A percentile compares a stretch with the other conserved stretches of the same genome.
Conservation (phyloP, 1,140 invertebrate species). For the Cotesia glomerata region DNA sequence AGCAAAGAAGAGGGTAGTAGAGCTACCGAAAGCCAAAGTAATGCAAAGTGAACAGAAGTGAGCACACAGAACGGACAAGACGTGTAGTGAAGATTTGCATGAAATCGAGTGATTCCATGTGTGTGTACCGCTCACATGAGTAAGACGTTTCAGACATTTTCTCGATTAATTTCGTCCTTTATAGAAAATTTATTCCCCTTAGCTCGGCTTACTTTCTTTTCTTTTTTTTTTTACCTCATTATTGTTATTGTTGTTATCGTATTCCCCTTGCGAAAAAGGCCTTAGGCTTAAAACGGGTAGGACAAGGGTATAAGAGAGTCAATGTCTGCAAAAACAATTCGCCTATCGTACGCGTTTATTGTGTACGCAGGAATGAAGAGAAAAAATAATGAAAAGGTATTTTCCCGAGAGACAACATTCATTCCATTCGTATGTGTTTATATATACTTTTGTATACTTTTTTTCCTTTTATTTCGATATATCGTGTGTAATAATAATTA, state of each 20-base stretch:
- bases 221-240: neutral
- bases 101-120: slow-evolving; percentile 10
- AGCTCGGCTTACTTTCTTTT: no score
- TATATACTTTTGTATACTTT: no score
- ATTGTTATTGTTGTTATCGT: neutral
- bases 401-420: no score
- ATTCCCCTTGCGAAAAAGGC: neutral
- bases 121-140: neutral
- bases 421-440: no score
- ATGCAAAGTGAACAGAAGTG: neutral
- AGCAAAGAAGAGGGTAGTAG: neutral
- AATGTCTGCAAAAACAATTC: no score
- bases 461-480: no score
- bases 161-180: slow-evolving; percentile 2
- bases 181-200: neutral
- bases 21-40: neutral
- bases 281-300: neutral
- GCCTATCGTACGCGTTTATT: no score
- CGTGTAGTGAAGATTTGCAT: slow-evolving; percentile 18
- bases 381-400: no score
- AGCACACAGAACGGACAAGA: neutral
- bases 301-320: neutral
- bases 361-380: no score
- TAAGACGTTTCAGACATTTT: slow-evolving; percentile 13
- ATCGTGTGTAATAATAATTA: no score